A percentile compares a stretch with the other conserved stretches of the same genome.
These are phyloP conservation scores for Apodemia mormo DNA, from an alignment of 2,888 invertebrate species.

Conservation along the genomic window DNA sequence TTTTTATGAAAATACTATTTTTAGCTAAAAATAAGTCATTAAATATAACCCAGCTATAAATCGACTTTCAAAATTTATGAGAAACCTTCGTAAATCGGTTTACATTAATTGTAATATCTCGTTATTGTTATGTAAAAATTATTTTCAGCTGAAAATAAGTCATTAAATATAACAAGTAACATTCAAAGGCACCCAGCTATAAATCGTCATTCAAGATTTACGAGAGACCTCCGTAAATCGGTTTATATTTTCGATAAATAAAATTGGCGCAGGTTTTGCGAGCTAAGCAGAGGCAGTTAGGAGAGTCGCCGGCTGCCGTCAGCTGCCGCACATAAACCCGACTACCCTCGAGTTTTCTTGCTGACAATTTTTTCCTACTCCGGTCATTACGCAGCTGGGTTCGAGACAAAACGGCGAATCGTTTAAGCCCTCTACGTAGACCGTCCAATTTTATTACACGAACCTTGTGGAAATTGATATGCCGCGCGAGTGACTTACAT, in stretches of 20 bases:
- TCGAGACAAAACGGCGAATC: conserved; percentile 82
- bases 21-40: background rate
- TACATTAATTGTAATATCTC: conserved; percentile 47
- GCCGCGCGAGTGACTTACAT: conserved; percentile 61
- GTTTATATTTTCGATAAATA: conserved; percentile 75
- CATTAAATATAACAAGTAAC: too few relatives aligned
- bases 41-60: conserved; percentile 64
- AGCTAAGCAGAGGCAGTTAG: conserved; percentile 81
- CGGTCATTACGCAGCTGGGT: conserved; percentile 82
- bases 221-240: too few relatives aligned
- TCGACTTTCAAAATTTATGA: conserved; percentile 78
- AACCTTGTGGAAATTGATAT: conserved; percentile 80
- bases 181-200: too few relatives aligned
- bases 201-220: too few relatives aligned
- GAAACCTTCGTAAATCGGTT: conserved; percentile 79
- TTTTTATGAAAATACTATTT: background rate
- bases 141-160: too few relatives aligned
- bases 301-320: conserved; percentile 60
- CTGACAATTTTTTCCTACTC: conserved; percentile 81
- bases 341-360: conserved; percentile 81
- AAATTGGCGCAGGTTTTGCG: conserved; percentile 81
- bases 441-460: conserved; percentile 80
- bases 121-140: too few relatives aligned
- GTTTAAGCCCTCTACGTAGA: conserved; percentile 81
- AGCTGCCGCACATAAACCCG: conserved; percentile 75